These are phyloP conservation scores for Teleiodes luculella DNA, from an alignment of 2,888 invertebrate genomes.

Conservation along the genomic window DNA sequence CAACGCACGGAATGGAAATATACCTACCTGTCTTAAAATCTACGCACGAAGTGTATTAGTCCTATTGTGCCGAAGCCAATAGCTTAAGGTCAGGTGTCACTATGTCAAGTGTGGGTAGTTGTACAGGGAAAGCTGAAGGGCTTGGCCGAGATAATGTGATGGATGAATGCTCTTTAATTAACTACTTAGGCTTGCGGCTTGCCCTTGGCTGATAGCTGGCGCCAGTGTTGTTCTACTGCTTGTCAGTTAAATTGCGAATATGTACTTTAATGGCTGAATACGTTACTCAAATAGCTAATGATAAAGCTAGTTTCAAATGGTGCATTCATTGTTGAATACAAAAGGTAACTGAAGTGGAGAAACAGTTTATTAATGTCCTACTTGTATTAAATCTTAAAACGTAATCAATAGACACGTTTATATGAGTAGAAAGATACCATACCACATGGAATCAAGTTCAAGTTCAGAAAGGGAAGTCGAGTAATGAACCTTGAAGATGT, in stretches of 20 bases:
- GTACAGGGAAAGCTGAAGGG: slow-evolving; percentile 11
- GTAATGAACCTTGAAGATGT: not conserved
- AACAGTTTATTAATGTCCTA: too few relatives aligned
- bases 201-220: slow-evolving; percentile 3
- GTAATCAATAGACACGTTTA: too few relatives aligned
- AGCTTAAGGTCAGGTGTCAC: slow-evolving; percentile 13
- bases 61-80: slow-evolving; percentile 7
- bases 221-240: slow-evolving; percentile 1
- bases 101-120: slow-evolving; percentile 11
- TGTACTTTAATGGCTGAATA: too few relatives aligned
- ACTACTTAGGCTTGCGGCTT: not conserved
- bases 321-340: too few relatives aligned
- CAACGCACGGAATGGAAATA: not conserved
- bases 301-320: too few relatives aligned
- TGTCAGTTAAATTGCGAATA: slow-evolving; percentile 1
- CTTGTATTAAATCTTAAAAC: too few relatives aligned
- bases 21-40: slow-evolving; percentile 1
- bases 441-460: not conserved
- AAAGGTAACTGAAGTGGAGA: too few relatives aligned
- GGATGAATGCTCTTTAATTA: slow-evolving; percentile 11
- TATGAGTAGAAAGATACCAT: too few relatives aligned
- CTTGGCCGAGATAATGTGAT: slow-evolving; percentile 7
- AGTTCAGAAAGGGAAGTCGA: slow-evolving; percentile 4
- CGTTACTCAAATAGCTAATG: too few relatives aligned
- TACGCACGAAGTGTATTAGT: not conserved